Conservation (phyloP, 2,113 vertebrate species). For the Pelvicachromis taeniatus region DNA sequence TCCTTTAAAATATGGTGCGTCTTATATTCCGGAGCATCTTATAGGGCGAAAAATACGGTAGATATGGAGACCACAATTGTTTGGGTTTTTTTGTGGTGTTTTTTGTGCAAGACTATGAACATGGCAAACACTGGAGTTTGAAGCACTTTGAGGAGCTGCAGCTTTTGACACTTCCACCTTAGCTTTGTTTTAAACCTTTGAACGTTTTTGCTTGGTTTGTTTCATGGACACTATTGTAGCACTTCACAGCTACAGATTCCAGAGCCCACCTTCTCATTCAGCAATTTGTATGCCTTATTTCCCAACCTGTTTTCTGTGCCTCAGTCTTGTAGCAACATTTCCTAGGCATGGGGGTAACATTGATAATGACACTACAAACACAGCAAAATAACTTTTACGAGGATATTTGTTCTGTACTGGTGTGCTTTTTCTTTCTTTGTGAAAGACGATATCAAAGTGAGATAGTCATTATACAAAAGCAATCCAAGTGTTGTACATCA, state of each 20-base stretch:
- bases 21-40: too few relatives aligned
- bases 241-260: background rate
- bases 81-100: background rate
- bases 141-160: background rate
- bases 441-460: conserved; percentile 52
- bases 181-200: background rate
- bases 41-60: too few relatives aligned
- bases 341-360: background rate
- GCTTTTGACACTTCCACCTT: background rate
- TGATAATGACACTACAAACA: conserved; percentile 5
- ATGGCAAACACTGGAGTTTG: background rate
- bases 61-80: background rate
- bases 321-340: background rate
- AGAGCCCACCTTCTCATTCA: background rate
- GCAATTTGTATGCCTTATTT: background rate
- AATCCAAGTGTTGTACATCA: conserved; percentile 45
- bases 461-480: conserved; percentile 51
- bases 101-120: background rate
- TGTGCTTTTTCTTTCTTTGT: background rate
- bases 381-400: background rate
- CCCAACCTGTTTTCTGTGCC: background rate
- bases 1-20: too few relatives aligned
- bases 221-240: background rate
- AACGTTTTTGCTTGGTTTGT: background rate
- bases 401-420: conserved; percentile 8